Percentiles rank a stretch among this genome's conserved stretches.
These are phyloP conservation scores for Onchidella celtica DNA, from an alignment of 2,888 invertebrate genomes.

Conservation along the genomic window DNA sequence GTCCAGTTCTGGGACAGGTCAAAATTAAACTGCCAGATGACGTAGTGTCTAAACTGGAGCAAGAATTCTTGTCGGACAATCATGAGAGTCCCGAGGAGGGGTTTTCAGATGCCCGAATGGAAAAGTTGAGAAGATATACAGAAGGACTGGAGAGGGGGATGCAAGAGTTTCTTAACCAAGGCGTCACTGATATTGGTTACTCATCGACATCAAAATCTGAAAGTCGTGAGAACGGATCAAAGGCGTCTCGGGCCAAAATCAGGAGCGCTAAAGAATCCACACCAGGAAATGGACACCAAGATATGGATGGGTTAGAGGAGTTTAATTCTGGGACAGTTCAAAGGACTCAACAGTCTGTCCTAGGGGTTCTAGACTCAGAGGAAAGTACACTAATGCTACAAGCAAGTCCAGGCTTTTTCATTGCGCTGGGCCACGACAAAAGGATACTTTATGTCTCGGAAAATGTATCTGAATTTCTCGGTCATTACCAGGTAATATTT, in stretches of 20 bases:
- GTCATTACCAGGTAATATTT: conserved; percentile 18
- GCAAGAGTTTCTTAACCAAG: conserved; percentile 37
- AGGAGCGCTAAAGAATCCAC: not conserved
- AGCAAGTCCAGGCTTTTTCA: conserved; percentile 7
- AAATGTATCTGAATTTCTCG: conserved; percentile 28
- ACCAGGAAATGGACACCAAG: too few relatives aligned
- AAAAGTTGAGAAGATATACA: conserved; percentile 28
- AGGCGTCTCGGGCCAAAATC: not conserved
- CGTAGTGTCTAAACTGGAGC: conserved; percentile 5
- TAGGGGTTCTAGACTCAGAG: not conserved
- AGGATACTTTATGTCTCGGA: conserved; percentile 27
- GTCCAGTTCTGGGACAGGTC: not conserved
- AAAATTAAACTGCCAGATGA: conserved; percentile 18
- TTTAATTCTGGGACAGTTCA: not conserved
- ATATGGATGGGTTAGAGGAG: not conserved
- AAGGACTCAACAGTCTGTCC: not conserved
- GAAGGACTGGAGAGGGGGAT: conserved; percentile 37
- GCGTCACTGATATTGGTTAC: not conserved
- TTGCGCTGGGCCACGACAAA: conserved; percentile 9
- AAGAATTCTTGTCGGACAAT: not conserved
- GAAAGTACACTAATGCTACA: conserved; percentile 11
- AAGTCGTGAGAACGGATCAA: not conserved
- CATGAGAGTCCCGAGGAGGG: not conserved
- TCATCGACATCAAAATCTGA: not conserved
- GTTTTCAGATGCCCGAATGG: not conserved